phyloP scores from a whole-genome alignment of 2,888 invertebrate species.

The Caenorhabditis macrosperma region DNA sequence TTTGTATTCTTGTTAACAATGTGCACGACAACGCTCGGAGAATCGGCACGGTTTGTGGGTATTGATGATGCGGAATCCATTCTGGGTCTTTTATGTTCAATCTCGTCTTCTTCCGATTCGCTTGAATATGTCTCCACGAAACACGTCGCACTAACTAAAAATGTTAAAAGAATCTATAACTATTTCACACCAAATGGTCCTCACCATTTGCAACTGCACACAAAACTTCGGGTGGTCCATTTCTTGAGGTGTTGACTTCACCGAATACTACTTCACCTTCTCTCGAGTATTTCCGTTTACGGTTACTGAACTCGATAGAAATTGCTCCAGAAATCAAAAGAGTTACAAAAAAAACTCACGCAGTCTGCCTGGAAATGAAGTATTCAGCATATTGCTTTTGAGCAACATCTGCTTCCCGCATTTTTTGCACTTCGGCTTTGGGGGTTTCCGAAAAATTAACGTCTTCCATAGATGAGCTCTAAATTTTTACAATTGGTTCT shows the following conservation, averaged over 20 bases:
- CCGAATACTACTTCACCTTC: conserved; percentile 4
- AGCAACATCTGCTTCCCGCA: neutral
- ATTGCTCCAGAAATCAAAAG: too few species aligned
- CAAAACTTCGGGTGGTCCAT: conserved; percentile 14
- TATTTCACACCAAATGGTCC: neutral
- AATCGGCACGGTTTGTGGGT: neutral
- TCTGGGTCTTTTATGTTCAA: conserved; percentile 3
- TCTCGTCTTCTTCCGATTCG: conserved; percentile 15
- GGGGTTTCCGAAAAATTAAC: too few species aligned
- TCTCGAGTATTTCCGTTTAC: neutral
- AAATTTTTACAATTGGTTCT: too few species aligned
- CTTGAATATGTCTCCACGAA: neutral
- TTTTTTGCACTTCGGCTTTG: neutral
- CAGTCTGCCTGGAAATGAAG: neutral
- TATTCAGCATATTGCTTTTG: neutral
- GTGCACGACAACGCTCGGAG: neutral
- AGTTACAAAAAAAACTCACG: too few species aligned
- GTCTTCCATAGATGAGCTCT: too few species aligned
- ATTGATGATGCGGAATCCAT: neutral
- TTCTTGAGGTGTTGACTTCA: neutral
- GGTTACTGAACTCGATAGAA: neutral
- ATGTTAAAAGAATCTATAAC: neutral
- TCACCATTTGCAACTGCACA: neutral
- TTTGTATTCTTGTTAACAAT: neutral
- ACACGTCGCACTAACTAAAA: neutral